Evolutionary conservation across 2,888 invertebrate genomes (phyloP), one percentile per base, ranked within the genome.

Genomic region (Mesoligia furuncula): DNA sequence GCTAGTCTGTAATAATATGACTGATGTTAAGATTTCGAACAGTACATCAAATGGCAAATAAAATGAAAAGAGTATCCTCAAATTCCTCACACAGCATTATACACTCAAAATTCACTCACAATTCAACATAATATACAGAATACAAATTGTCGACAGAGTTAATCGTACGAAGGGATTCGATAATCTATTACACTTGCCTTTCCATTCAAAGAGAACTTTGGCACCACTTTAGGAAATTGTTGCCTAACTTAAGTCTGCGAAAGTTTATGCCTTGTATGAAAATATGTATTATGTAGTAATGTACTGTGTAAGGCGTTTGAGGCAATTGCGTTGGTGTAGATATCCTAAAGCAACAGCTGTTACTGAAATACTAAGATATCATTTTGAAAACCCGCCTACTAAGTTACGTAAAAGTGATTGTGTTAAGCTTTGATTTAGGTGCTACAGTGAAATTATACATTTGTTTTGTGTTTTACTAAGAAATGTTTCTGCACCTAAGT

Each of bases 171-270:
- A 83, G 65, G 77, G 78, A 87, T 89, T 91, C 87, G 83, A 90
- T 90, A 89, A 91, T 92, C 91, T 90, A 92, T 93, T 90, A 87
- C 89, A 88, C 89, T 90, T 90, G 90, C 81, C 85, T 90, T 89
- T 88, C 87, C 74, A 90, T 91, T 91, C 91, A 92, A 93, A 92
- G 89, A 86, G 83, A 93, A 91, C 88, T 91, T 92, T 90, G 91
- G 91, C 93, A 89, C 87, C 91, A 70, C 84, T 90, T 92, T 90
- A 86, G 91, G 90, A 91, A 93, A 93, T 92, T 92, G 93, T 92
- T 92, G 85, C 86, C 84, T 87, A 91, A 90, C 89, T 90, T 89
- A 77, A 90, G 68, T 78, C 87, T 89, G 68, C 61, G 87, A 83
- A 91, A 93, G 90, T 93, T 94, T 91, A 91, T 93, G 92, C 90